Percentiles rank a stretch among this genome's conserved stretches.
Conservation (phyloP, 2,888 invertebrate species). For the Melieria picta region DNA sequence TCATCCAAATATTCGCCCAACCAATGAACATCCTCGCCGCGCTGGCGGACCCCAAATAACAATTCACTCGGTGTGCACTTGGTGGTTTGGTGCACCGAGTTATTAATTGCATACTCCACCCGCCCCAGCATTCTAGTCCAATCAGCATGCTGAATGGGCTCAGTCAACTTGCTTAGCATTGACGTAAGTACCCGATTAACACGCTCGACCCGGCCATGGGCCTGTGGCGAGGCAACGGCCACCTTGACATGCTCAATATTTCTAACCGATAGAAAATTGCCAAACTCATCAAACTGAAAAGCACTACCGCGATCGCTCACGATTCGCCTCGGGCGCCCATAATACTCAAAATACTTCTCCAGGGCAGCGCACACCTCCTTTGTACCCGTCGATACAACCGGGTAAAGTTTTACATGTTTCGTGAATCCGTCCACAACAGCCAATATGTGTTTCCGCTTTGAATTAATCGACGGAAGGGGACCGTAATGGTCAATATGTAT, state of each 20-base stretch:
- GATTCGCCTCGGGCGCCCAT: neutral
- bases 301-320: neutral
- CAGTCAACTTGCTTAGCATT: slow-evolving; percentile 31
- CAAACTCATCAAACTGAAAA: too few relatives aligned
- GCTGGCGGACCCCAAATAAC: slow-evolving; percentile 37
- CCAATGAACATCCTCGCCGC: slow-evolving; percentile 27
- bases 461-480: slow-evolving; percentile 14
- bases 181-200: slow-evolving; percentile 30
- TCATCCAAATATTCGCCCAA: slow-evolving; percentile 19
- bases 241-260: slow-evolving; percentile 34
- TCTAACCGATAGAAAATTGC: slow-evolving; percentile 7
- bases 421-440: slow-evolving; percentile 20
- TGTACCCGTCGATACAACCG: slow-evolving; percentile 10
- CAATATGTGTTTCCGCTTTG: slow-evolving; percentile 11
- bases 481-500: slow-evolving; percentile 16
- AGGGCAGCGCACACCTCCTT: slow-evolving; percentile 1
- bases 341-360: neutral
- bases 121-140: slow-evolving; percentile 27
- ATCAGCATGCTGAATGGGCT: slow-evolving; percentile 31
- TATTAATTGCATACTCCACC: slow-evolving; percentile 35
- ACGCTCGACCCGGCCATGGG: slow-evolving; percentile 28
- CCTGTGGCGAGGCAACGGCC: slow-evolving; percentile 25
- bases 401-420: slow-evolving; percentile 15
- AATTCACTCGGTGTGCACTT: slow-evolving; percentile 27
- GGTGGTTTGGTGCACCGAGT: slow-evolving; percentile 29